These are phyloP conservation scores for Aphaenogaster floridana DNA, from an alignment of 1,140 invertebrate species.

Conservation along the genomic window DNA sequence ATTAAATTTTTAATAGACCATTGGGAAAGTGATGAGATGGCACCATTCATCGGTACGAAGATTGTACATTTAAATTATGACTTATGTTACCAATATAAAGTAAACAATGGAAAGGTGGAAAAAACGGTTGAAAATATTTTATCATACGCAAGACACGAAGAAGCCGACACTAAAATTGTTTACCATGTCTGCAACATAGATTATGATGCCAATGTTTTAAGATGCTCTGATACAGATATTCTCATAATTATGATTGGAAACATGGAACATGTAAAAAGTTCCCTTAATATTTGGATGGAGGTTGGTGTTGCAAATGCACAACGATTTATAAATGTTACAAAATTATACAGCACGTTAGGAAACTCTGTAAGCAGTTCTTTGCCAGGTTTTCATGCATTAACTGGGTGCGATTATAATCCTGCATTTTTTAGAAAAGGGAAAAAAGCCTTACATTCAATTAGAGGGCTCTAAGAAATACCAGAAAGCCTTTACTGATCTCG, in stretches of 20 bases:
- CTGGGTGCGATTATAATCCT: constrained; percentile 69
- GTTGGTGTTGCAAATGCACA: constrained; percentile 32
- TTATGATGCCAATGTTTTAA: neutral
- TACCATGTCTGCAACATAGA: constrained; percentile 17
- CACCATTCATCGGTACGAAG: neutral
- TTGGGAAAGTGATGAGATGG: neutral
- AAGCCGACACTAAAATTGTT: constrained; percentile 32
- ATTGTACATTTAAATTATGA: neutral
- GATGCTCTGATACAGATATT: constrained; percentile 43
- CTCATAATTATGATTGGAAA: constrained; percentile 31
- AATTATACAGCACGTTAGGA: constrained; percentile 1
- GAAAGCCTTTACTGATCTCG: too few species aligned
- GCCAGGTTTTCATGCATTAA: constrained; percentile 63
- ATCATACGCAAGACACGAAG: constrained; percentile 1
- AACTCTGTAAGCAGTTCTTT: constrained; percentile 58
- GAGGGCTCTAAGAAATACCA: too few species aligned
- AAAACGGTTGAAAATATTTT: neutral
- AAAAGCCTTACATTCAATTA: too few species aligned
- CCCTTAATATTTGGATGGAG: constrained; percentile 38
- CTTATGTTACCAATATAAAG: neutral
- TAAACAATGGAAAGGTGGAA: neutral
- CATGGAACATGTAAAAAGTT: neutral
- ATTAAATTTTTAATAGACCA: neutral
- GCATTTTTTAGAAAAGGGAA: too few species aligned
- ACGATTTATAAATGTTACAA: constrained; percentile 49